Percentiles rank a stretch among this genome's conserved stretches.
phyloP scores from a whole-genome alignment of 2,113 vertebrate genomes.

The Corythaixoides concolor region DNA sequence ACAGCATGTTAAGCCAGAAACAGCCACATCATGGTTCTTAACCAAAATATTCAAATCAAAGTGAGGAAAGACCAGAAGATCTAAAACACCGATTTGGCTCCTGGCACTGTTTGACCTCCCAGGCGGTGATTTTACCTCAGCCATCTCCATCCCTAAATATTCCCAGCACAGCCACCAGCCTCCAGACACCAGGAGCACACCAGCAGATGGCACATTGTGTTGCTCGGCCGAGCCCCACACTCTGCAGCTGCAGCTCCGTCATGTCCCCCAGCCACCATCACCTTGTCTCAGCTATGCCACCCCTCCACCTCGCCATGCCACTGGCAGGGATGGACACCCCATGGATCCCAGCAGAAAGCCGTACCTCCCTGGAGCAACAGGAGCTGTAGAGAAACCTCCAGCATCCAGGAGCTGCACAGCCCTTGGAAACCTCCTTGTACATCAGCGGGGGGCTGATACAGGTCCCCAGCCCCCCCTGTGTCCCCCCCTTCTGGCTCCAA shows the following conservation, averaged over 20 bases:
- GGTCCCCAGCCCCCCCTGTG: rapidly evolving
- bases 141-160: neutral
- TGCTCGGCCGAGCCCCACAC: neutral
- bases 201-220: rapidly evolving
- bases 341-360: neutral
- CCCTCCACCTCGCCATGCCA: rapidly evolving
- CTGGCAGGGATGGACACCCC: neutral
- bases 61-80: neutral
- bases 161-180: neutral
- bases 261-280: neutral
- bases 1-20: neutral
- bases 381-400: neutral
- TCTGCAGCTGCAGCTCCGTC: neutral
- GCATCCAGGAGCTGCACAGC: neutral
- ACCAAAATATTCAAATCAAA: neutral
- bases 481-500: neutral
- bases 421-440: neutral
- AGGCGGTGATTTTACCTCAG: neutral
- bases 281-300: neutral
- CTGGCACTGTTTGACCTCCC: neutral
- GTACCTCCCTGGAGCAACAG: neutral
- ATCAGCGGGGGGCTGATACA: neutral
- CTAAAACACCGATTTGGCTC: neutral
- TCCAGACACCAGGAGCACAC: rapidly evolving
- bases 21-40: neutral